Evolutionary conservation across 2,888 invertebrate species (phyloP), one percentile per base, ranked within the genome.

Genomic region (Anoplius nigerrimus): DNA sequence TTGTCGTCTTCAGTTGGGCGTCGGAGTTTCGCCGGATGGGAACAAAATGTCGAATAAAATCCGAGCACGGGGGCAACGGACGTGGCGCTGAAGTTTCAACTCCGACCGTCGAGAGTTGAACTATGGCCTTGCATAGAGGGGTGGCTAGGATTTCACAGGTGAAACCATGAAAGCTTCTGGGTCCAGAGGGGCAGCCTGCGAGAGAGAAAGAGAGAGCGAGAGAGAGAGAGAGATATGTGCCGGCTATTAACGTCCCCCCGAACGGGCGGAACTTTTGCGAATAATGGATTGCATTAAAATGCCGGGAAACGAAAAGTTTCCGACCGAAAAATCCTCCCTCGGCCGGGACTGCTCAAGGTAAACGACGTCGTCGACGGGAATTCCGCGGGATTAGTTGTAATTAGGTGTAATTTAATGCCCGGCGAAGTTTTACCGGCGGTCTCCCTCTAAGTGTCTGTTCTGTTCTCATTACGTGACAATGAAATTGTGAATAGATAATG

Each of bases 41-140:
- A 60, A 66, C 54, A 64, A 74, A 76, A 75, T 71, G 69, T 76
- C 72, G 74, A 55, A 62, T 58, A 66, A 63, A 73, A 76, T 69
- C 69, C 63, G 64, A 71, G 34, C 34, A 61, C 57, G 20, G 22
- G 52, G 52, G 46, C 13, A 64, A 60, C 59, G 54, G 53, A 60
- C 67, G 71, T 34, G 34, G 34, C 34, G 34, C 34, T 68, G 71
- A 71, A 73, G 71, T 73, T 71, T 64, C 71, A 62, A 59, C 58
- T 64, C 58, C 42, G 53, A 56, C 58, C 56, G 15, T 55, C 59
- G 61, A 34, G 34, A 64, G 63, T 61, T 60, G 24, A 57, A 52
- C n/a, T 58, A 45, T 15, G 58, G 18, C 43, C 43, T n/a, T 45
- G 54, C 52, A 52, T 45, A 48, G 20, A 20, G 20, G 20, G 21